phyloP scores from a whole-genome alignment of 2,113 vertebrate genomes.

The Symphodus melops region DNA sequence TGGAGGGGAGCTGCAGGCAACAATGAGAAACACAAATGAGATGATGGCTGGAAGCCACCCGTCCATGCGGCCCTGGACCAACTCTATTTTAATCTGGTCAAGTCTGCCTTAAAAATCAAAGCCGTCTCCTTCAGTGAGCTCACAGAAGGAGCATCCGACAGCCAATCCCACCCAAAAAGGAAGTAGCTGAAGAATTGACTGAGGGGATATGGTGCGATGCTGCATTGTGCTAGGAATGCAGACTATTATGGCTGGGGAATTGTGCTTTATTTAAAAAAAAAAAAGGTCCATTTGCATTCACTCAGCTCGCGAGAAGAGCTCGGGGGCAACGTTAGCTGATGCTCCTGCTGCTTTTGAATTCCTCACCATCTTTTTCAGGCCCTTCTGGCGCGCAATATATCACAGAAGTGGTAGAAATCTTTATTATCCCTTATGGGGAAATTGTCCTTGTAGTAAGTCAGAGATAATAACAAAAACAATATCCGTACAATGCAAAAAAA shows the following conservation, averaged over 20 bases:
- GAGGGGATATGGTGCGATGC: conserved; percentile 46
- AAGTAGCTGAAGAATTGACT: conserved; percentile 57
- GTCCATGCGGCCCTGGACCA: conserved; percentile 47
- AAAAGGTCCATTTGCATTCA: conserved; percentile 67
- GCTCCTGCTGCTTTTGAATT: conserved; percentile 65
- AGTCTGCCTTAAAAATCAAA: conserved; percentile 70
- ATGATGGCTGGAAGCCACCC: conserved; percentile 70
- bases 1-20: conserved; percentile 64
- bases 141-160: conserved; percentile 50
- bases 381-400: conserved; percentile 66
- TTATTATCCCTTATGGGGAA: conserved; percentile 68
- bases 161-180: conserved; percentile 57
- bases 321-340: conserved; percentile 51
- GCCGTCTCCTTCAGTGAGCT: conserved; percentile 61
- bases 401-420: conserved; percentile 59
- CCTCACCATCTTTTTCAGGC: conserved; percentile 52
- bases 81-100: conserved; percentile 76
- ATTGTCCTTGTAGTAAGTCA: conserved; percentile 62
- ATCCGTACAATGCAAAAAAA: conserved; percentile 32
- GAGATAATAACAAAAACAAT: conserved; percentile 69
- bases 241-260: conserved; percentile 56
- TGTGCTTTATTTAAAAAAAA: conserved; percentile 64
- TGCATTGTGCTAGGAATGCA: conserved; percentile 55
- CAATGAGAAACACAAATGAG: conserved; percentile 78
- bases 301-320: conserved; percentile 57